These are phyloP conservation scores for Turdus rufiventris DNA, from an alignment of 2,113 vertebrate species.

Conservation along the genomic window DNA sequence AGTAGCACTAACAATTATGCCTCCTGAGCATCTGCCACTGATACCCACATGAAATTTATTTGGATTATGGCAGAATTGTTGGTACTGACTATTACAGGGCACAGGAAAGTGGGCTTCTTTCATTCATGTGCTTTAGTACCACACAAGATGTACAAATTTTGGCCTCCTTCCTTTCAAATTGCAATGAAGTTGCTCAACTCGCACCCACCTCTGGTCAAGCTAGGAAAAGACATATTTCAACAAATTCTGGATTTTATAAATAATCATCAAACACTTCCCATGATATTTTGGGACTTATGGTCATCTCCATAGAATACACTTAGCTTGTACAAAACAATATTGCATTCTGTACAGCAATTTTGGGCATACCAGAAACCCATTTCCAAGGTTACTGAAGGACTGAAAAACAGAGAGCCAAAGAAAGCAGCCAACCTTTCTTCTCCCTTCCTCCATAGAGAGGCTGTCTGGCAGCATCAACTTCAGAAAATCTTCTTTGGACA, in stretches of 20 bases:
- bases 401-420: background rate
- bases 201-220: background rate
- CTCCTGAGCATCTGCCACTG: background rate
- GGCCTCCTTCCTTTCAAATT: background rate
- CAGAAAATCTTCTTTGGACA: constrained; percentile 90
- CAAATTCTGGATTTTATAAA: background rate
- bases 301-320: background rate
- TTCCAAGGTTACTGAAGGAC: background rate
- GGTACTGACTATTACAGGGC: background rate
- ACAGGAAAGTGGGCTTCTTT: background rate
- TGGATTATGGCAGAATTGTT: background rate
- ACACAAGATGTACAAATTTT: background rate
- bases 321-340: background rate
- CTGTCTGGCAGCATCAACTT: constrained; percentile 87
- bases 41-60: background rate
- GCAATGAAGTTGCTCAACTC: background rate
- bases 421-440: constrained; percentile 82
- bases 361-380: background rate
- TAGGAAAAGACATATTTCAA: background rate
- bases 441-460: constrained; percentile 79
- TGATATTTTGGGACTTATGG: background rate
- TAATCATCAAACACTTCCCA: background rate
- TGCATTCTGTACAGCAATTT: background rate
- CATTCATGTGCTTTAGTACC: background rate
- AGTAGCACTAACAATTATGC: background rate